Percentiles rank a stretch among this genome's conserved stretches.
Conservation (phyloP, 2,888 invertebrate genomes). For the Heliconius sara region DNA sequence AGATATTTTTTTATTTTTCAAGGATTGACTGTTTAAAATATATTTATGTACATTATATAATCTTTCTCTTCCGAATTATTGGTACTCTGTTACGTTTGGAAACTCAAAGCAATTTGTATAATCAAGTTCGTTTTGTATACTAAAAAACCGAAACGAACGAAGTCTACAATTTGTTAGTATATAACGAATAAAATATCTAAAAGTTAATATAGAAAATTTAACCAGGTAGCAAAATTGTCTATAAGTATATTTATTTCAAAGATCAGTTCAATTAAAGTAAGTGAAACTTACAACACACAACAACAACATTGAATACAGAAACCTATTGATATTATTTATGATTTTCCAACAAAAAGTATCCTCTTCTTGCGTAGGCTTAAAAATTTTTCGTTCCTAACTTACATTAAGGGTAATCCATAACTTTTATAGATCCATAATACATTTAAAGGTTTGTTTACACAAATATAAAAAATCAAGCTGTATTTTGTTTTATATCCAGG, state of each 20-base stretch:
- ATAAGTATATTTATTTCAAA: no score
- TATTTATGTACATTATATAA: no score
- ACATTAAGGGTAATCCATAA: slow-evolving; percentile 1
- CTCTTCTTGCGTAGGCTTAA: neutral
- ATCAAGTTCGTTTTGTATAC: neutral
- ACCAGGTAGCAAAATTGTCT: no score
- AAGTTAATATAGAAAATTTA: no score
- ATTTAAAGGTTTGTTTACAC: slow-evolving; percentile 46
- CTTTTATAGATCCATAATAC: slow-evolving; percentile 34
- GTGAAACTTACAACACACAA: no score
- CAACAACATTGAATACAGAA: no score
- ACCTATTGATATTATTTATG: neutral
- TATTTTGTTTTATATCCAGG: slow-evolving; percentile 46
- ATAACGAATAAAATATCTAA: no score
- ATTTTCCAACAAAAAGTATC: neutral
- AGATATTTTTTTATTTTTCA: no score
- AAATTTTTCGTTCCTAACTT: neutral
- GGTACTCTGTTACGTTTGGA: neutral
- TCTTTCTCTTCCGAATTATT: neutral
- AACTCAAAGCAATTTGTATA: neutral
- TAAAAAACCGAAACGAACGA: no score
- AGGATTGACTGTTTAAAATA: neutral
- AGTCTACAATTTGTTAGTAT: no score
- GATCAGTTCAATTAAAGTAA: no score
- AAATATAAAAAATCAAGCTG: slow-evolving; percentile 47